Conservation (phyloP, 1,140 invertebrate genomes). For the Diabrotica undecimpunctata region DNA sequence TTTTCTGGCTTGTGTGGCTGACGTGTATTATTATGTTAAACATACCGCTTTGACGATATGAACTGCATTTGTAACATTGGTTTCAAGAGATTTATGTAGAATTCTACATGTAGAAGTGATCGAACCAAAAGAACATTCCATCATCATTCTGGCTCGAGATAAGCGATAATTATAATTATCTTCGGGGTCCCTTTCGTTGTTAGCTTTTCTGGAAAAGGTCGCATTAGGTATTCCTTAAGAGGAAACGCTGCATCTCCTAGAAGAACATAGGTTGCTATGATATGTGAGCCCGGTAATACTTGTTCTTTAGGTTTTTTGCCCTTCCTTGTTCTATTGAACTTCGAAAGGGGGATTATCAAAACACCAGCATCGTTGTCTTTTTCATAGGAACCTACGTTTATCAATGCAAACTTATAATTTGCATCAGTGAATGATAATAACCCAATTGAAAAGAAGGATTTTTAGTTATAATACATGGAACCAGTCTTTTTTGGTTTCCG, state of each 20-base stretch:
- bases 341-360: constrained; percentile 9
- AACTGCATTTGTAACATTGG: constrained; percentile 29
- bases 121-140: constrained; percentile 51
- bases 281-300: constrained; percentile 16
- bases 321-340: constrained; percentile 11
- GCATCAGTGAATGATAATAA: constrained; percentile 23
- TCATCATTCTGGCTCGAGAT: constrained; percentile 41
- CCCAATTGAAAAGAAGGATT: constrained; percentile 18
- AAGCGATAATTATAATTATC: constrained; percentile 49
- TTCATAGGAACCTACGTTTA: constrained; percentile 25
- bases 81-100: constrained; percentile 27
- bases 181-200: constrained; percentile 23
- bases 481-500: constrained; percentile 20
- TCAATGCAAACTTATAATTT: constrained; percentile 24
- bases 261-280: constrained; percentile 23
- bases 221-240: constrained; percentile 44
- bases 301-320: constrained; percentile 15
- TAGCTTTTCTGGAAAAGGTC: constrained; percentile 41
- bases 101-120: constrained; percentile 34
- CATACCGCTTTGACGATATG: constrained; percentile 24
- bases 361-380: constrained; percentile 26
- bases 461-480: no score
- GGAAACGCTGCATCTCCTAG: constrained; percentile 50
- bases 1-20: no score
- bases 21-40: background rate